Conservation (phyloP, 2,113 vertebrate species). For the Peucedramus taeniatus region DNA sequence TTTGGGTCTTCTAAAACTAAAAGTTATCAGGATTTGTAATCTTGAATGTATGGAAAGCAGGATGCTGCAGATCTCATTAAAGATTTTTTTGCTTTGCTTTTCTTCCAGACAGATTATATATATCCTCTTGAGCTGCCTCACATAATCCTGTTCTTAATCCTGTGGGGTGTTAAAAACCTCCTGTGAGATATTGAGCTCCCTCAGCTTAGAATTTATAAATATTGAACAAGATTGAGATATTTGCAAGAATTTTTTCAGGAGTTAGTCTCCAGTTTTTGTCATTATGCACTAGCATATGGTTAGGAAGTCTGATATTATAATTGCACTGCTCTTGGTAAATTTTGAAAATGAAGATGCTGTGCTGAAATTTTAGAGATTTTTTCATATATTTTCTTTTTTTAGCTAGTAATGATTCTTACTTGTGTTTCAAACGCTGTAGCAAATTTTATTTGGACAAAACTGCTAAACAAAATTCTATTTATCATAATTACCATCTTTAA, state of each 20-base stretch:
- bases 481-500: not conserved
- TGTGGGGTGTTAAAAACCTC: not conserved
- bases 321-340: not conserved
- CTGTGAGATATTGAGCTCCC: not conserved
- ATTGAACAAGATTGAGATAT: not conserved
- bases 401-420: not conserved
- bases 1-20: not conserved
- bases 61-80: not conserved
- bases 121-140: not conserved
- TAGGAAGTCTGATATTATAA: not conserved
- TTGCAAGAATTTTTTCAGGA: not conserved
- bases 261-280: not conserved
- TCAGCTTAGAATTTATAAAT: not conserved
- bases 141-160: conserved; percentile 10
- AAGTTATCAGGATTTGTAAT: not conserved
- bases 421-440: not conserved
- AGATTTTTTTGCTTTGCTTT: not conserved
- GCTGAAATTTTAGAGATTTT: not conserved
- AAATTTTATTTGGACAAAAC: not conserved
- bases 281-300: not conserved
- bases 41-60: not conserved
- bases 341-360: not conserved
- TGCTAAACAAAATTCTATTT: not conserved
- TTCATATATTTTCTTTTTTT: not conserved
- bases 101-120: not conserved